Base-by-base conservation (phyloP, 2,888 invertebrate species). In the Machimus atricapillus region DNA sequence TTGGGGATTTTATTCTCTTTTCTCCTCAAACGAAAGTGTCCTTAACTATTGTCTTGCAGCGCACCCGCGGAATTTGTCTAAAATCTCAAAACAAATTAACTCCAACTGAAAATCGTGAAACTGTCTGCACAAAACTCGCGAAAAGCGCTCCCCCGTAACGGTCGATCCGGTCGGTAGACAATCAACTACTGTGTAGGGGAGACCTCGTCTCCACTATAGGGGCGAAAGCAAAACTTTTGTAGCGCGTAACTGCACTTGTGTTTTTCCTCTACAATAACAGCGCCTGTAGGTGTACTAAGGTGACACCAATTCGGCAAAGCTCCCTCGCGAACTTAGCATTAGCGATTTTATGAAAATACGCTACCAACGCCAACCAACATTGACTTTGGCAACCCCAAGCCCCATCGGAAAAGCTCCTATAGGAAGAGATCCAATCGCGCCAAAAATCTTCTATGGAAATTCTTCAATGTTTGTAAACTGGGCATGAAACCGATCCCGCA, bases 141-240 rank as follows among this genome's bases (percentile, higher is more conserved):
- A 27, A 52, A 83, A 40, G 66, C 77, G 40, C 83, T 88, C 87
- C 86, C 23, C 86, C 87, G 88, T 73, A 79, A 8, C 23, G 12
- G 27, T 43, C 82, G 88, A 31, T 86, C 46, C 82, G 87, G 43
- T 82, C 86, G 86, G 78, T 43, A 87, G 88, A 86, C 87, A 87
- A 88, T 83, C 83, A 83, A 85, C 87, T 74, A 88, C 88, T 88
- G 88, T 82, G 85, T 56, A 73, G 78, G 85, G 40, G 37, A 46
- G 43, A 74, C 19, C 46, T 73, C 85, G 31, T 43, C 7, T 74
- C 43, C 4, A 16, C n/a, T 66, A 19, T 79, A 79, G 27, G 40
- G 12, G 23, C 43, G 23, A 79, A 46, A 79, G 79, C 19, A 46
- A 19, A 40, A 46, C 43, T 46, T 46, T 16, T 85, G 16, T 85